Evolutionary conservation across 2,888 invertebrate species (phyloP).

Genomic region (Tetrapedia diversipes): DNA sequence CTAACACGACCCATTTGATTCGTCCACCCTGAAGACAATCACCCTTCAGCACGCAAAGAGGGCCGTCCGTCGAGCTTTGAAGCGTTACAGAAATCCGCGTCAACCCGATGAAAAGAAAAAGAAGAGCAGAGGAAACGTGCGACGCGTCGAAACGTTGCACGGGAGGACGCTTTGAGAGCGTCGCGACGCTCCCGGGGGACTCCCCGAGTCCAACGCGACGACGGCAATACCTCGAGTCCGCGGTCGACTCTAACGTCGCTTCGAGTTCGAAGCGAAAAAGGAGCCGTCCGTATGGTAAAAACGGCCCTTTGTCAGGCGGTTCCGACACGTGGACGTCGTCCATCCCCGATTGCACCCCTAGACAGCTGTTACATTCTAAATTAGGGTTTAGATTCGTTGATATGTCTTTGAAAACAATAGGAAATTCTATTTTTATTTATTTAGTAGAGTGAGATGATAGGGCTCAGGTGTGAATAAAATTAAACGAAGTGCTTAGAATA

Average conservation of each 20-base stretch:
- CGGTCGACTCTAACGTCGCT: conserved; percentile 33
- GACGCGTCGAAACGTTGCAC: conserved; percentile 29
- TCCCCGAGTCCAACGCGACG: conserved; percentile 17
- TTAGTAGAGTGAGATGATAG: too few species aligned
- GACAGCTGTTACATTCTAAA: too few species aligned
- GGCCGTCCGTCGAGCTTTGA: conserved; percentile 12
- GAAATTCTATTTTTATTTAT: too few species aligned
- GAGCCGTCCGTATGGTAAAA: conserved; percentile 45
- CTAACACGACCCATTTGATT: conserved; percentile 5
- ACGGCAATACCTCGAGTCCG: conserved; percentile 31
- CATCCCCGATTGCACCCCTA: conserved; percentile 49
- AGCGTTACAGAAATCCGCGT: conserved; percentile 37
- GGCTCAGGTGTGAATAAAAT: too few species aligned
- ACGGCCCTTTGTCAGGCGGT: conserved; percentile 54
- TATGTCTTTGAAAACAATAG: too few species aligned
- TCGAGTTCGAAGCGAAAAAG: conserved; percentile 33
- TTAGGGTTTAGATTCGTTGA: too few species aligned
- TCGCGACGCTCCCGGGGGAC: conserved; percentile 5
- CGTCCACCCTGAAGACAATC: too few species aligned
- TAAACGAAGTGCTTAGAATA: too few species aligned
- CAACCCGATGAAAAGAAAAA: background rate
- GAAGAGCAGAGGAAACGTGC: too few species aligned
- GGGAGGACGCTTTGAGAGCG: conserved; percentile 16
- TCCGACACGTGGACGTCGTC: conserved; percentile 40
- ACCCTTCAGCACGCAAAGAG: too few species aligned